A percentile compares a stretch with the other conserved stretches of the same genome.
phyloP scores from a whole-genome alignment of 1,140 invertebrate genomes.

The Potamilus streckersoni region DNA sequence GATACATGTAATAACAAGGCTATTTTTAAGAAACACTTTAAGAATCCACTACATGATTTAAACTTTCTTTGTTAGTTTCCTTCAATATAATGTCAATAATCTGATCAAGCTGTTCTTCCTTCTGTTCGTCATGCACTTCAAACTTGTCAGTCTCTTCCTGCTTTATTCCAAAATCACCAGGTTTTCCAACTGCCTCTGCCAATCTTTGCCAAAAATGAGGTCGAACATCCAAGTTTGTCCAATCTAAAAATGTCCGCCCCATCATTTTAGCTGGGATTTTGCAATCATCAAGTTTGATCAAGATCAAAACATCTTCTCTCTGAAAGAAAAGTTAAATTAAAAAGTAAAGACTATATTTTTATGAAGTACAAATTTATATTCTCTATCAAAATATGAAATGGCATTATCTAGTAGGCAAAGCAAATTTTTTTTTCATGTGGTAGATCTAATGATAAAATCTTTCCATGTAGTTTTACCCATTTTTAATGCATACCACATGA shows the following conservation, averaged over 20 bases:
- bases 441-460: background rate
- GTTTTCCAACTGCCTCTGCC: slow-evolving; percentile 35
- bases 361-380: background rate
- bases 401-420: background rate
- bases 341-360: background rate
- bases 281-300: slow-evolving; percentile 41
- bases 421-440: background rate
- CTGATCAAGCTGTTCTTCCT: too few relatives aligned
- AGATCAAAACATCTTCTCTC: slow-evolving; percentile 42
- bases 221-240: slow-evolving; percentile 34
- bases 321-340: slow-evolving; percentile 15
- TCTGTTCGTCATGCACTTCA: too few relatives aligned
- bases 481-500: too few relatives aligned
- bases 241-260: slow-evolving; percentile 50
- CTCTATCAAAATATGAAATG: background rate
- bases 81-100: too few relatives aligned
- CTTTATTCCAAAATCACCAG: slow-evolving; percentile 14
- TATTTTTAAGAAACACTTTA: too few relatives aligned
- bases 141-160: too few relatives aligned
- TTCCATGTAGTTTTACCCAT: too few relatives aligned
- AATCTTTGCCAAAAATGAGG: slow-evolving; percentile 48
- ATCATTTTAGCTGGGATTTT: slow-evolving; percentile 45
- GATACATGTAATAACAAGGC: too few relatives aligned
- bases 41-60: too few relatives aligned
- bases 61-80: too few relatives aligned